Conservation (phyloP, 2,797 vertebrate genomes). For the Muscicapa striata region DNA sequence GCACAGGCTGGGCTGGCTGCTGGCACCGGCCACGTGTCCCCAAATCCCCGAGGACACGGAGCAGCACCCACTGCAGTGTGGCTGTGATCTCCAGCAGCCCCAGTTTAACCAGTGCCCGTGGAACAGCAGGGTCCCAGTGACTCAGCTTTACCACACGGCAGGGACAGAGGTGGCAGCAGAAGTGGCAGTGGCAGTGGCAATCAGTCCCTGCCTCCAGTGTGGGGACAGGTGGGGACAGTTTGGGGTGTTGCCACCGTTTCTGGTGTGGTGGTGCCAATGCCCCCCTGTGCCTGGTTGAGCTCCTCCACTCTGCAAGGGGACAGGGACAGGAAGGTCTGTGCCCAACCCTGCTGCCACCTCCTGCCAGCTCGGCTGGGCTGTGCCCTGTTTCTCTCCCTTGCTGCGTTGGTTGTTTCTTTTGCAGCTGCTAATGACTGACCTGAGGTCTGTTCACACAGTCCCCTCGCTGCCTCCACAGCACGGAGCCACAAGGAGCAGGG, state of each 20-base stretch:
- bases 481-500: background rate
- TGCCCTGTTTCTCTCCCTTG: constrained; percentile 24
- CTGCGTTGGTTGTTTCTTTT: constrained; percentile 74
- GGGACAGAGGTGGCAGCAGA: background rate
- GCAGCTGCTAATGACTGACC: constrained; percentile 71
- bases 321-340: background rate
- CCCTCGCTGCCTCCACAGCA: background rate
- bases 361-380: background rate
- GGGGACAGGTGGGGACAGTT: background rate
- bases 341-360: background rate
- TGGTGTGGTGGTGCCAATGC: background rate
- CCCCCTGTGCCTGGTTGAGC: background rate
- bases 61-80: rapidly evolving
- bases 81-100: rapidly evolving
- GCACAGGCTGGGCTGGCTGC: background rate
- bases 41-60: background rate
- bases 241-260: background rate
- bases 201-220: background rate
- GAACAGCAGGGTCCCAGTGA: rapidly evolving
- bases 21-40: rapidly evolving
- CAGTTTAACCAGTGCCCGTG: background rate
- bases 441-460: constrained; percentile 71
- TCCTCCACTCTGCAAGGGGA: background rate
- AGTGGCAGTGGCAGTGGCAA: too few relatives aligned
- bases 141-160: background rate